Conservation (phyloP, 2,888 invertebrate species). For the Erynnis tages region DNA sequence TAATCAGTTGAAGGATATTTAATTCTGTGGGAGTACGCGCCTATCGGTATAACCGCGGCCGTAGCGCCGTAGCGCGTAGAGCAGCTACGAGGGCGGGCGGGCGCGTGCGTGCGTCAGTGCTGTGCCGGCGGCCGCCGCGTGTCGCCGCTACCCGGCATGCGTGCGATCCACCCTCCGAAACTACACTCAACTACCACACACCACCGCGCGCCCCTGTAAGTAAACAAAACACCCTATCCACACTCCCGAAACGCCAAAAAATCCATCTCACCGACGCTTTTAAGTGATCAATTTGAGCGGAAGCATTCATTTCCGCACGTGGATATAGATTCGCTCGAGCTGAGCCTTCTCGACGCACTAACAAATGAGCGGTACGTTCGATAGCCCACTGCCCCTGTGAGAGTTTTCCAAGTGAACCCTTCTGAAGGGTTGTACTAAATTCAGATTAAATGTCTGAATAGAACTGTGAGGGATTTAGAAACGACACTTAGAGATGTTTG, state of each 20-base stretch:
- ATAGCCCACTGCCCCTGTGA: conserved; percentile 81
- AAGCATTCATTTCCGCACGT: conserved; percentile 65
- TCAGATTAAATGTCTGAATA: conserved; percentile 33
- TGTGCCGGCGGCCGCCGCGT: conserved; percentile 69
- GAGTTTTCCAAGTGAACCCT: conserved; percentile 60
- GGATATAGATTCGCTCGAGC: conserved; percentile 58
- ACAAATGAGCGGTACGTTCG: conserved; percentile 76
- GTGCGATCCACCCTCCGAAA: conserved; percentile 43
- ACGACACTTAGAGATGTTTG: conserved; percentile 25
- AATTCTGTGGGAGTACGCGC: background rate
- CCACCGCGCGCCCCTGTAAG: conserved; percentile 78
- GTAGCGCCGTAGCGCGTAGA: conserved; percentile 56
- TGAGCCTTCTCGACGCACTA: conserved; percentile 61
- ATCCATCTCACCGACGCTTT: background rate
- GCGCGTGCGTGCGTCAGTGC: conserved; percentile 68
- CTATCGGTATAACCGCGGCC: conserved; percentile 34
- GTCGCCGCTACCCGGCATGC: conserved; percentile 66
- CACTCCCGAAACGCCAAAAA: conserved; percentile 1
- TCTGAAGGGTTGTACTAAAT: conserved; percentile 70
- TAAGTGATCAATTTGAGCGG: conserved; percentile 37
- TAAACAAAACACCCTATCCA: conserved; percentile 33
- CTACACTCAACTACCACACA: conserved; percentile 47
- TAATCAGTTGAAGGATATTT: conserved; percentile 1
- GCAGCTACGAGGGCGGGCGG: conserved; percentile 43
- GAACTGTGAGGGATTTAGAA: conserved; percentile 20